Evolutionary conservation across 1,140 invertebrate genomes (phyloP), one percentile per base, ranked within the genome.

Genomic region (Lucilia sericata): DNA sequence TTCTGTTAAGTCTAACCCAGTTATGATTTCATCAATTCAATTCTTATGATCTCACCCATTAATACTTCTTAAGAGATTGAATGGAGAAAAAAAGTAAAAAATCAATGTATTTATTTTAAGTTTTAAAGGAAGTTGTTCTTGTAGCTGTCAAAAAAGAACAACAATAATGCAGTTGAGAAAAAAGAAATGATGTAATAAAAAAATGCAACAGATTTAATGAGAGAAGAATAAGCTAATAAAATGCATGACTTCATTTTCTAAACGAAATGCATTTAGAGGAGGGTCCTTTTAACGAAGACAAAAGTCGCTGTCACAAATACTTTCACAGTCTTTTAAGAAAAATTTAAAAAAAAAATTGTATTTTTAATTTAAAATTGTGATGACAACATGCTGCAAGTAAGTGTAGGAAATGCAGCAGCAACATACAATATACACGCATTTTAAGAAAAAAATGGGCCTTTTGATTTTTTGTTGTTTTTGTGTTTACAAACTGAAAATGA

Each of bases 121-220:
- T 30, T 17, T 60, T 17, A 60, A 60, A 60, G 14, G n/a, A 60
- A 60, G n/a, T n/a, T 17, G 55, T 60, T 60, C 55, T 60, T 60
- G 55, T n/a, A 60, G 8, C 55, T 70, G n/a, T 70, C 65, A 70
- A 70, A 70, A 70, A 17, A 60, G n/a, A 60, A 60, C 5, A 60
- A 60, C 5, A 70, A 21, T 21, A 21, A 21, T 70, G 17, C 19
- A 21, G 42, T 70, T 25, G 8, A 21, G n/a, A n/a, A n/a, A 21
- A 70, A 70, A 21, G 25, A 70, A 21, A 70, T 70, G 65, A 70
- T 70, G 65, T 70, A 70, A 70, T 70, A 10, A 60, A 17, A 60
- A 60, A n/a, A 7, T 14, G 55, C 55, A 60, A 60, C 55, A 60
- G 55, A n/a, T 60, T 7, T 60, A n/a, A 14, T n/a, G 14, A 60